Evolutionary conservation across 2,888 invertebrate genomes (phyloP).

Genomic region (Agriopis marginaria): DNA sequence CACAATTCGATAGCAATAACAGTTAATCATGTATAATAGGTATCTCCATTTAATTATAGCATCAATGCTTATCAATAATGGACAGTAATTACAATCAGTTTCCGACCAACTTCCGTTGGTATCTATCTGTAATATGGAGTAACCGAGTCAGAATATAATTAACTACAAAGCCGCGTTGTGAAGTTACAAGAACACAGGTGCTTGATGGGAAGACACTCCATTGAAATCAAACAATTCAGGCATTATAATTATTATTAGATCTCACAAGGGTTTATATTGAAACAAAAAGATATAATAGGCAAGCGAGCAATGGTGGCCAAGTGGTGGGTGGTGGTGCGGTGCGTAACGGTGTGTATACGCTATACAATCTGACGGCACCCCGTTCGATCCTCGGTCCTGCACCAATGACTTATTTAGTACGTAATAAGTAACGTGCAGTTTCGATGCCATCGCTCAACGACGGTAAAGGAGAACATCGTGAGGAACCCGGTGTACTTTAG

Average conservation of each 20-base stretch:
- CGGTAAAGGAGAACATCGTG: too few relatives aligned
- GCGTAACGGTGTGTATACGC: too few relatives aligned
- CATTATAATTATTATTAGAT: slow-evolving; percentile 24
- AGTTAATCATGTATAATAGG: slow-evolving; percentile 54
- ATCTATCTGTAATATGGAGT: slow-evolving; percentile 1
- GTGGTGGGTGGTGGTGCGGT: too few relatives aligned
- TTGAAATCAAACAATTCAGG: background rate
- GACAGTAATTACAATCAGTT: slow-evolving; percentile 60
- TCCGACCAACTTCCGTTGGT: slow-evolving; percentile 39
- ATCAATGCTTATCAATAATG: slow-evolving; percentile 67
- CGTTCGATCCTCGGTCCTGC: too few relatives aligned
- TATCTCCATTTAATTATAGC: slow-evolving; percentile 59
- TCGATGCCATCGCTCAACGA: too few relatives aligned
- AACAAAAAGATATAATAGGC: too few relatives aligned
- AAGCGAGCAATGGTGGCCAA: too few relatives aligned
- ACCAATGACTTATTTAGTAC: too few relatives aligned
- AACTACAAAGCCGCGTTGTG: slow-evolving; percentile 5
- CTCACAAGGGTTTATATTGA: background rate
- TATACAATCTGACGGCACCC: too few relatives aligned
- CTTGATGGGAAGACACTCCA: slow-evolving; percentile 8
- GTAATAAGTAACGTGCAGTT: too few relatives aligned
- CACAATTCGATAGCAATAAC: slow-evolving; percentile 47
- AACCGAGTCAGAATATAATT: background rate
- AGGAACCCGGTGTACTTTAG: too few relatives aligned
- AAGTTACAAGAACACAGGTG: slow-evolving; percentile 19